Percentiles rank a stretch among this genome's conserved stretches.
Evolutionary conservation across 2,797 vertebrate species (phyloP).

Genomic region (Onychomys arenicola): DNA sequence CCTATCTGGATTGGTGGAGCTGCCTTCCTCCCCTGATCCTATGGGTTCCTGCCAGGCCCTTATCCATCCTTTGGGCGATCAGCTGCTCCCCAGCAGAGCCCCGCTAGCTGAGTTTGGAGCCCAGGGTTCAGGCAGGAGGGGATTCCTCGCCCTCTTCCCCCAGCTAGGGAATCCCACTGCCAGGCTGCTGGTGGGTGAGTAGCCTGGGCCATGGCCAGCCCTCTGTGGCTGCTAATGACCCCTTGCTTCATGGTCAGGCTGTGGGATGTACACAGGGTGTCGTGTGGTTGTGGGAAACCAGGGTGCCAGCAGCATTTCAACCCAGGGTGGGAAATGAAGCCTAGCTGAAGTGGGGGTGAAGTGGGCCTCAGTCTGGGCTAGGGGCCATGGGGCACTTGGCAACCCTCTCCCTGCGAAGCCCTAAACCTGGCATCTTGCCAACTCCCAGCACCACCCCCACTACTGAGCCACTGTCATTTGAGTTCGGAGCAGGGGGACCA

Average conservation of each 20-base stretch:
- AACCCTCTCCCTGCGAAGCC: not conserved
- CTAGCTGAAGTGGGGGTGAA: not conserved
- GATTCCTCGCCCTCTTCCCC: not conserved
- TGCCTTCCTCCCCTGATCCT: not conserved
- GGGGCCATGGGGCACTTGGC: not conserved
- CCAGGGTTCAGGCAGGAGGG: not conserved
- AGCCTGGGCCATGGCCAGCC: conserved; percentile 18
- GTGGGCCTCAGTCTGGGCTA: not conserved
- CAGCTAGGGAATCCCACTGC: conserved; percentile 41
- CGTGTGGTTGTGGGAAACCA: conserved; percentile 2
- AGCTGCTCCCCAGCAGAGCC: not conserved
- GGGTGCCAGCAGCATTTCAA: not conserved
- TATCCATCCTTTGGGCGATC: not conserved
- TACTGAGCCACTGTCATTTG: conserved; percentile 1
- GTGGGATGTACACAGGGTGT: conserved; percentile 9
- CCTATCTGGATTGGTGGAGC: not conserved
- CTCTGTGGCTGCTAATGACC: conserved; percentile 52
- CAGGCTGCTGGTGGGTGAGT: conserved; percentile 44
- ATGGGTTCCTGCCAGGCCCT: not conserved
- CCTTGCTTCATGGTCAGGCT: conserved; percentile 17
- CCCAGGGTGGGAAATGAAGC: not conserved
- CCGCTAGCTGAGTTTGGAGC: not conserved
- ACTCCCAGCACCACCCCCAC: not conserved
- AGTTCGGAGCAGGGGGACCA: not conserved
- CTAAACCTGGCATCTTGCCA: conserved; percentile 13